Base-by-base conservation (phyloP, 2,113 vertebrate species). In the Salvelinus namaycush region DNA sequence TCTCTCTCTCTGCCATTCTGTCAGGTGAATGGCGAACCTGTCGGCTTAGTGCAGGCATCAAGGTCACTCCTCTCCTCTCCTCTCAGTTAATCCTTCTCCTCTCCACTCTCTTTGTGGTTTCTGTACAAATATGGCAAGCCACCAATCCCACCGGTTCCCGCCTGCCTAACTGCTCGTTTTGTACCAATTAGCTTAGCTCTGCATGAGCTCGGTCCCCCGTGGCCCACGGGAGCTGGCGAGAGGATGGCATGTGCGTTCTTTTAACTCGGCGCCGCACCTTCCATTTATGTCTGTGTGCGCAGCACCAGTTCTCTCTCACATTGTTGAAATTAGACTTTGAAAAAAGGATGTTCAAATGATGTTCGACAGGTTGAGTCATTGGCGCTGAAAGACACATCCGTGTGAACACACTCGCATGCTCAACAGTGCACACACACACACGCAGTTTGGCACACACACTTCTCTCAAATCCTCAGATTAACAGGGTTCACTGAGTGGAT, bases 161-260 rank as follows among this genome's bases (percentile, higher is more conserved):
- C 48, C n/a, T 18, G 65, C 26, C 73, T 78, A 72, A 75, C 76
- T 34, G 20, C 60, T 72, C 76, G 59, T 78, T 78, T 78, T 78
- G 76, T 82, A 78, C 72, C 80, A 78, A 77, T 81, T 81, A 81
- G 75, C 75, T 70, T 70, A 26, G 49, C 75, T 70, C 79, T 48
- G 72, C 73, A 78, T 76, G 80, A 75, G 62, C 67, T 82, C 73
- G 57, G 13, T 67, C 26, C 80, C 76, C 73, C 54, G 31, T 67
- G 62, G 69, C 34, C 73, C 39, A 26, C 20, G 62, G 51, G 6
- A 72, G 68, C 59, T 48, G 34, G 34, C 5, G 22, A 67, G 34
- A 54, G 6, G 51, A 11, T 0, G 26, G 51, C 16, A 64, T 31
- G 14, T 31, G 14, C 24, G 14, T 22, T 22, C 14, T 54, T 26